phyloP scores from a whole-genome alignment of 2,113 vertebrate species.

The Guaruba guarouba region DNA sequence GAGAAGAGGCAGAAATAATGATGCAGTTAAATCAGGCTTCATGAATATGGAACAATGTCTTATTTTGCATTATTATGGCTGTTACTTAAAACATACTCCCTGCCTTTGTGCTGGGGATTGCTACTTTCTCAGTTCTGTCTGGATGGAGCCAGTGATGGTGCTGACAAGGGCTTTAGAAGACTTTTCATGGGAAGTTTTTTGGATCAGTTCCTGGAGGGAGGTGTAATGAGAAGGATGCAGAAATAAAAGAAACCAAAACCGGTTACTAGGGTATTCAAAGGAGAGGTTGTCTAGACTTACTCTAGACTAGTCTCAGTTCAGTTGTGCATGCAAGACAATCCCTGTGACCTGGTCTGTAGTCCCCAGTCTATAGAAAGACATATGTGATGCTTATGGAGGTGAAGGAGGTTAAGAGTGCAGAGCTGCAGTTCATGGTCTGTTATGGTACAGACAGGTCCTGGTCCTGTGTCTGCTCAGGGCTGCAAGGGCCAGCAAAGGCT shows the following conservation, averaged over 20 bases:
- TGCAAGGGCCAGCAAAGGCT: background rate
- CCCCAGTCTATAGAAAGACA: background rate
- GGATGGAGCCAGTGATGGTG: background rate
- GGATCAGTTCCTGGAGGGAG: background rate
- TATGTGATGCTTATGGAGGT: background rate
- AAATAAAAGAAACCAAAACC: slow-evolving; percentile 4
- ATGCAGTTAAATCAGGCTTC: slow-evolving; percentile 70
- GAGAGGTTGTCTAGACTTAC: background rate
- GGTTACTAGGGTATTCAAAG: background rate
- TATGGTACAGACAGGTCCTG: background rate
- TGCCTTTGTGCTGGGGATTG: slow-evolving; percentile 16
- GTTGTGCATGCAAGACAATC: background rate
- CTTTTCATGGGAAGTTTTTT: background rate
- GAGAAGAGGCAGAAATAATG: slow-evolving; percentile 69
- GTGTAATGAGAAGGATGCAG: background rate
- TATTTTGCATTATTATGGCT: slow-evolving; percentile 68
- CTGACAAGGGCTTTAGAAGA: slow-evolving; percentile 8
- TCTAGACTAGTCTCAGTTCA: background rate
- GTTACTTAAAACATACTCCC: slow-evolving; percentile 62
- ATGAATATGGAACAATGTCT: slow-evolving; percentile 73
- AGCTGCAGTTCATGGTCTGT: background rate
- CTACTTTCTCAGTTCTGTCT: slow-evolving; percentile 18
- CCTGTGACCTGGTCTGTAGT: background rate
- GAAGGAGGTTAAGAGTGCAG: background rate
- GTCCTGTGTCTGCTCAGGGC: background rate